Conservation (phyloP, 2,888 invertebrate species). For the Tetragonula carbonaria region DNA sequence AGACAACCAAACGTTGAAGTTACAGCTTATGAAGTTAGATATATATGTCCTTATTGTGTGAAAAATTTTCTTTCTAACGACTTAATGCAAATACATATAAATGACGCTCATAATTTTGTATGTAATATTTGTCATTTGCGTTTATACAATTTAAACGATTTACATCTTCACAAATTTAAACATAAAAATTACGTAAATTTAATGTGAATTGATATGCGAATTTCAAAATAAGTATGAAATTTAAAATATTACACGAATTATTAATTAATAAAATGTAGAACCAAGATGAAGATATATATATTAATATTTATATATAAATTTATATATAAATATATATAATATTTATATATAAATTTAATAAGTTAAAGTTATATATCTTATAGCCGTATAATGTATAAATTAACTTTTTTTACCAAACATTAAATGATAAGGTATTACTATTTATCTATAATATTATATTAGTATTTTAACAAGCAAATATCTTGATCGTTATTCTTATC, state of each 20-base stretch:
- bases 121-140: conserved; percentile 62
- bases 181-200: background rate
- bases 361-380: background rate
- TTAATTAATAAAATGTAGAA: background rate
- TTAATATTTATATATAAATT: background rate
- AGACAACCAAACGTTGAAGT: background rate
- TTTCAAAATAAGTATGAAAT: background rate
- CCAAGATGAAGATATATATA: background rate
- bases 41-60: conserved; percentile 62
- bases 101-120: conserved; percentile 49
- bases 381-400: background rate
- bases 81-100: conserved; percentile 52
- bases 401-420: no score
- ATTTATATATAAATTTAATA: background rate
- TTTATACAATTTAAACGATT: conserved; percentile 25
- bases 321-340: background rate
- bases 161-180: conserved; percentile 25
- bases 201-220: no score
- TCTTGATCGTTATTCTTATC: background rate
- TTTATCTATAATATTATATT: no score
- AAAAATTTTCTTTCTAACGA: conserved; percentile 34
- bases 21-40: background rate
- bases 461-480: background rate
- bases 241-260: background rate
- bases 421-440: no score